Conservation (phyloP, 2,113 vertebrate genomes). For the Micromys minutus region DNA sequence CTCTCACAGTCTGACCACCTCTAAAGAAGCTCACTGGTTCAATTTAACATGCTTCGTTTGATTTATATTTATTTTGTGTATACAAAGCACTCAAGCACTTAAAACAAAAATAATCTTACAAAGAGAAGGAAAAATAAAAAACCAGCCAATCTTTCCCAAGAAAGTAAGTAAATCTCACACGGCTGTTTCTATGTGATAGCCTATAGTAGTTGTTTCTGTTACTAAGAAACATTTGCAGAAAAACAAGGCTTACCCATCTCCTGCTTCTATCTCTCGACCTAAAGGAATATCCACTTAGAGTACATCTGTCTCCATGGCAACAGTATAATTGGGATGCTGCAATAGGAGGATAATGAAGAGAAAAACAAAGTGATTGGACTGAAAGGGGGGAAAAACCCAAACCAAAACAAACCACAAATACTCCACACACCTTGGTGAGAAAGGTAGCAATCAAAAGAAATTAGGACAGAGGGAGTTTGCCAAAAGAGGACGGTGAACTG, state of each 20-base stretch:
- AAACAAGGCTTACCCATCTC: slow-evolving; percentile 39
- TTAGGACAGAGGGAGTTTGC: no score
- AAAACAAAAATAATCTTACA: background rate
- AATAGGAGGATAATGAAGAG: slow-evolving; percentile 31
- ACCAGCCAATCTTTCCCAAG: background rate
- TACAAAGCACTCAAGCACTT: background rate
- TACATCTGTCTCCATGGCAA: slow-evolving; percentile 57
- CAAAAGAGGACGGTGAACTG: background rate
- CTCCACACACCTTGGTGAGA: background rate
- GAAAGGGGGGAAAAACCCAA: background rate
- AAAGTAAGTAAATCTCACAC: background rate
- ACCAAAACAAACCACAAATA: background rate
- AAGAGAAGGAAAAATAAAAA: background rate
- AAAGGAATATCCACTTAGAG: slow-evolving; percentile 52
- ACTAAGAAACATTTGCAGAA: slow-evolving; percentile 38
- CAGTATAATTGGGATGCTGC: background rate
- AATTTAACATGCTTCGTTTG: background rate
- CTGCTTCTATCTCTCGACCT: slow-evolving; percentile 32
- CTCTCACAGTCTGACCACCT: background rate
- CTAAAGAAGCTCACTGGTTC: background rate
- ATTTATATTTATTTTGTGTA: background rate
- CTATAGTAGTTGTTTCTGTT: slow-evolving; percentile 33
- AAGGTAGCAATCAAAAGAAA: background rate
- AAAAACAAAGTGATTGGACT: slow-evolving; percentile 40
- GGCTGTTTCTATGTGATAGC: background rate